These are phyloP conservation scores for Gymnogyps californianus DNA, from an alignment of 2,113 vertebrate species.

Conservation along the genomic window DNA sequence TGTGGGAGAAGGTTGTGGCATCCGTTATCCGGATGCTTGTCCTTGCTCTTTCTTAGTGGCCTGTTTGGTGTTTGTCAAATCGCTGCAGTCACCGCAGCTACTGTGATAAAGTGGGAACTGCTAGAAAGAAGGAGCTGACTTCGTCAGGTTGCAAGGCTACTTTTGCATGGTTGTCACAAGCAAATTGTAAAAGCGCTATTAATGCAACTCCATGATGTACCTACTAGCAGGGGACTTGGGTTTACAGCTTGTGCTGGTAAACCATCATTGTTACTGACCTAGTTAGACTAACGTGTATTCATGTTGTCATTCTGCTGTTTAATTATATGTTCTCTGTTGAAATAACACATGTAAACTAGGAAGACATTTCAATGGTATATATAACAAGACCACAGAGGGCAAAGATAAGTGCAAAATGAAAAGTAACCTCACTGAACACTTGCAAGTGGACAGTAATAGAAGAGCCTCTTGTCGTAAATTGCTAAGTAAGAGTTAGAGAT, in stretches of 20 bases:
- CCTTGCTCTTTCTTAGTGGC: background rate
- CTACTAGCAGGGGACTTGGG: background rate
- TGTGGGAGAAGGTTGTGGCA: background rate
- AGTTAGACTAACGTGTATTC: background rate
- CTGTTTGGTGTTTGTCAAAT: background rate
- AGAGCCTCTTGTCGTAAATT: background rate
- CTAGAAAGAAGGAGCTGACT: background rate
- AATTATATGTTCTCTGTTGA: background rate
- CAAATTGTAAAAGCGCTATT: background rate
- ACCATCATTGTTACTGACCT: background rate
- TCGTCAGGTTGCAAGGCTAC: background rate
- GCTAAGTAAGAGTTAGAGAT: background rate
- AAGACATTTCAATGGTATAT: background rate
- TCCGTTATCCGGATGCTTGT: background rate
- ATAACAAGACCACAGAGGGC: background rate
- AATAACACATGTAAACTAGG: background rate
- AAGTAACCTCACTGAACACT: background rate
- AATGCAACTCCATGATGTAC: accelerated
- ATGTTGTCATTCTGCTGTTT: background rate
- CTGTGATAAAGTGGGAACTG: background rate
- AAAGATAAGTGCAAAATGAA: background rate
- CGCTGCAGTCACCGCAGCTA: background rate
- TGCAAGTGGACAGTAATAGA: background rate
- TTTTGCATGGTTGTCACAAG: background rate
- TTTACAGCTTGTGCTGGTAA: background rate